Conservation (phyloP, 2,797 vertebrate species). For the Muscicapa comitata region DNA sequence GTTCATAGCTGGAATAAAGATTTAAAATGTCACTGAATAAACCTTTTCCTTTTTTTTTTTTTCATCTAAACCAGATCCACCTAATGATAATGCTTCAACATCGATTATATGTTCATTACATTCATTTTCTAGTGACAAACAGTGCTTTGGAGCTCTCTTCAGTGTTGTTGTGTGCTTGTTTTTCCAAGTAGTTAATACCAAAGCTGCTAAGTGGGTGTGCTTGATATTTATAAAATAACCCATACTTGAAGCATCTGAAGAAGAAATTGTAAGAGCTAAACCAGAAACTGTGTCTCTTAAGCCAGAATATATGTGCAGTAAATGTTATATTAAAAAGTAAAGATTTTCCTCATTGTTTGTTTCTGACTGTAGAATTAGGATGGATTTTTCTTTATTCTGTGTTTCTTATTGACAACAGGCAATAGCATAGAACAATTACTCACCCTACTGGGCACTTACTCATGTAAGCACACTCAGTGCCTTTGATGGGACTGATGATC, state of each 20-base stretch:
- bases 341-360: not conserved
- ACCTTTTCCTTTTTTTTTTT: not conserved
- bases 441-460: conserved; percentile 32
- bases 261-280: not conserved
- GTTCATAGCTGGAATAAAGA: not conserved
- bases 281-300: not conserved
- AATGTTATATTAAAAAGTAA: not conserved
- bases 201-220: not conserved
- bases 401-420: not conserved
- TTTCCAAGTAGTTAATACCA: not conserved
- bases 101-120: not conserved
- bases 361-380: not conserved
- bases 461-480: not conserved
- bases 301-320: not conserved
- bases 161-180: not conserved
- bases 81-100: not conserved
- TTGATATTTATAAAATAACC: not conserved
- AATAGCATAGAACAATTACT: conserved; percentile 36
- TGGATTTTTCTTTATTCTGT: not conserved
- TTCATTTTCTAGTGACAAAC: not conserved
- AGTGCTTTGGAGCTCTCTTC: not conserved
- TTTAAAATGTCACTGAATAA: not conserved
- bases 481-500: not conserved
- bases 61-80: not conserved
- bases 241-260: not conserved